Evolutionary conservation across 2,797 vertebrate genomes (phyloP), one percentile per base, ranked within the genome.

Genomic region (Amblyopsis hoosieri): DNA sequence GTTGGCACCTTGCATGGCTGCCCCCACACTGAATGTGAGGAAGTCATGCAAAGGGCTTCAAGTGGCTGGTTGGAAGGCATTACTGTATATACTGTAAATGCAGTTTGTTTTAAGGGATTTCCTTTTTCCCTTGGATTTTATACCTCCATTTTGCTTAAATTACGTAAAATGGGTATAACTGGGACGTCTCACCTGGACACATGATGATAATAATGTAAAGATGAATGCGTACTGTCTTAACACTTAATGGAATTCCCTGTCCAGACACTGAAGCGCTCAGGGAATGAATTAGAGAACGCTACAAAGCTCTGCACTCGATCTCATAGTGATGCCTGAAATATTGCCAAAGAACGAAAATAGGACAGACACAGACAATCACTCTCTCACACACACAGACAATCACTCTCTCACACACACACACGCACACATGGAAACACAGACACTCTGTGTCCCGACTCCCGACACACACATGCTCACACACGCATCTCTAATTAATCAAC

Each of bases 191-290:
- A 87, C 81, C 80, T 91, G 89, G 82, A 84, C 45, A 42, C 64
- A 78, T 79, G 87, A 85, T 81, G 84, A 84, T 85, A 84, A 87
- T 80, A 86, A 87, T 80, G 77, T 79, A 23, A 45, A 69, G 73
- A 86, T 83, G 76, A 90, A 88, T 72, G 77, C 81, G 74, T 76
- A 80, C 72, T 82, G 78, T 90, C 87, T 84, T 92, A 82, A 87
- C 85, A 88, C 75, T 23, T 82, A 83, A 74, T 81, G 86, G 75
- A 82, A 88, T 82, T 83, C 84, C 72, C 73, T 42, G 74, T 90
- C 75, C 86, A 92, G 89, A 90, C 79, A 54, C 74, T 83, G 77
- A 88, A 90, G 87, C 87, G 90, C 79, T 84, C 85, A 69, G 85
- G 76, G 87, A 92, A 92, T 90, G 83, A 90, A 88, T 87, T 81